phyloP scores from a whole-genome alignment of 2,888 invertebrate genomes.

The Eristalinus aeneus region DNA sequence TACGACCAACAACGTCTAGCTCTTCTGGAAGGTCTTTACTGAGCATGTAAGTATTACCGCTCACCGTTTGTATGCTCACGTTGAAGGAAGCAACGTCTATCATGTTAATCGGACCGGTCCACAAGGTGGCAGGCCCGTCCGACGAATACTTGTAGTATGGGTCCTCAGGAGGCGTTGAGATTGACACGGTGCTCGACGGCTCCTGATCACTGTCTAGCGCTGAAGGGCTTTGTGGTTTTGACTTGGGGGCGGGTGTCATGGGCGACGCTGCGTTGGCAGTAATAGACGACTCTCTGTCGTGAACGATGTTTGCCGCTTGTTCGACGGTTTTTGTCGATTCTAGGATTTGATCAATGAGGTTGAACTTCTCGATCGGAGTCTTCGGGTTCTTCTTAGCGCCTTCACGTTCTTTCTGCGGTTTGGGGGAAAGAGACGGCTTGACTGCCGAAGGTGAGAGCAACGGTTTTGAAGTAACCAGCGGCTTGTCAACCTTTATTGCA shows the following conservation, averaged over 20 bases:
- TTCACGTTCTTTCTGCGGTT: slow-evolving; percentile 72
- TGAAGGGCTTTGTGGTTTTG: slow-evolving; percentile 43
- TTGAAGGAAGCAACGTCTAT: slow-evolving; percentile 94
- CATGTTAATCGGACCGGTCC: slow-evolving; percentile 92
- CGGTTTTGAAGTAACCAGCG: slow-evolving; percentile 4
- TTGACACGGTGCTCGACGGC: slow-evolving; percentile 89
- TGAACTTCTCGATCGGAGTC: slow-evolving; percentile 73
- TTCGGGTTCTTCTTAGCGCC: slow-evolving; percentile 72
- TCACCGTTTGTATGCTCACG: slow-evolving; percentile 90
- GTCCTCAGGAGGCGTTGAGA: slow-evolving; percentile 82
- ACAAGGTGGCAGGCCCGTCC: slow-evolving; percentile 73
- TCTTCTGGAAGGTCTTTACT: slow-evolving; percentile 88
- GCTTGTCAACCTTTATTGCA: not conserved
- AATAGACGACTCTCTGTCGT: slow-evolving; percentile 67
- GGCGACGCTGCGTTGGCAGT: slow-evolving; percentile 48
- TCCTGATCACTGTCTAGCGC: slow-evolving; percentile 87
- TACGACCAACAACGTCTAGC: slow-evolving; percentile 94
- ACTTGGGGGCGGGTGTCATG: slow-evolving; percentile 36
- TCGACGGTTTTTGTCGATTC: slow-evolving; percentile 79
- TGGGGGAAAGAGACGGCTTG: not conserved
- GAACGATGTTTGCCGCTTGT: slow-evolving; percentile 77
- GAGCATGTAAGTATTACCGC: slow-evolving; percentile 85
- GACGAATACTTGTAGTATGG: slow-evolving; percentile 76
- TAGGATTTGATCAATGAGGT: slow-evolving; percentile 79
- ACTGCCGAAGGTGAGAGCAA: not conserved